Conservation (phyloP, 2,113 vertebrate genomes). For the Anguilla japonica region DNA sequence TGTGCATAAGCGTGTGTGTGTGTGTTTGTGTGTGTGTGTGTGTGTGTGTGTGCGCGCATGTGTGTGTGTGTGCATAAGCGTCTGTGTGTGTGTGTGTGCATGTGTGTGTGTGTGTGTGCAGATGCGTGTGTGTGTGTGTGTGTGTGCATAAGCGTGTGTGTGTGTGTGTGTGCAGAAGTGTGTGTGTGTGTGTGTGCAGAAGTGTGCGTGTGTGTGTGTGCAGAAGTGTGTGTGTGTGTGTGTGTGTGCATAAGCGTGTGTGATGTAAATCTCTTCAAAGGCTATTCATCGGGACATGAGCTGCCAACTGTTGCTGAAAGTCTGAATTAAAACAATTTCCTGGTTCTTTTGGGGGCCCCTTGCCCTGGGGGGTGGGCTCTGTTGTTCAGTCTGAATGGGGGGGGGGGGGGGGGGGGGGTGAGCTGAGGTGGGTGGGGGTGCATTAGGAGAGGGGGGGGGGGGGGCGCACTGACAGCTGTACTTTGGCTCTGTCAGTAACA, state of each 20-base stretch:
- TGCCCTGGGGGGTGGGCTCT: slow-evolving; percentile 31
- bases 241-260: background rate
- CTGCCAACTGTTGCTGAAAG: slow-evolving; percentile 90
- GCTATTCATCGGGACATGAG: slow-evolving; percentile 79
- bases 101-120: slow-evolving; percentile 23
- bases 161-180: slow-evolving; percentile 27
- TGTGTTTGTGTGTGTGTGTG: background rate
- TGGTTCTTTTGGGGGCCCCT: slow-evolving; percentile 44
- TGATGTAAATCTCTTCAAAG: slow-evolving; percentile 43
- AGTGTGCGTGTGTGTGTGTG: background rate
- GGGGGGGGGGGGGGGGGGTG: slow-evolving; percentile 56
- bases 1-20: background rate
- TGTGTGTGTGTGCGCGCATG: background rate
- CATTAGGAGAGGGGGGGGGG: slow-evolving; percentile 51
- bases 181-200: slow-evolving; percentile 22
- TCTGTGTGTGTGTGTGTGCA: slow-evolving; percentile 18
- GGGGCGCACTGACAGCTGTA: slow-evolving; percentile 86
- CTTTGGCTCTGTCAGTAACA: slow-evolving; percentile 82
- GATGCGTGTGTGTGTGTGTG: slow-evolving; percentile 8
- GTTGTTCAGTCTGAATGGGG: slow-evolving; percentile 69
- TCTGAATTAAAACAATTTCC: slow-evolving; percentile 62
- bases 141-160: slow-evolving; percentile 23
- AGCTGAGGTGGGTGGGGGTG: slow-evolving; percentile 41
- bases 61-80: background rate
- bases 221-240: background rate